phyloP scores from a whole-genome alignment of 1,140 invertebrate species.

The Elymnias hypermnestra region DNA sequence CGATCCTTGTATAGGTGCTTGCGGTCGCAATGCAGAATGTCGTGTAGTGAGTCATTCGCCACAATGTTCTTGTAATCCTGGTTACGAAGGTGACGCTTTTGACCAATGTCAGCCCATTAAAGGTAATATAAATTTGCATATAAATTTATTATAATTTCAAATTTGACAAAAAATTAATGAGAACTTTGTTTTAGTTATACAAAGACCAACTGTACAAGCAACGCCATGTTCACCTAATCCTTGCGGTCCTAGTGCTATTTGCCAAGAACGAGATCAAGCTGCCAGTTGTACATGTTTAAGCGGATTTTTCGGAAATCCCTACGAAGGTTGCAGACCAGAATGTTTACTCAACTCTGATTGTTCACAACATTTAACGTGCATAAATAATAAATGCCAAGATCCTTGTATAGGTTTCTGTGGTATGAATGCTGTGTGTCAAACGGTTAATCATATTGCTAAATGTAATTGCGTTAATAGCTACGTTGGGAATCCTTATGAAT shows the following conservation, averaged over 20 bases:
- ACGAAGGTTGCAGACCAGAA: conserved; percentile 84
- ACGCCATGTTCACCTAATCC: conserved; percentile 66
- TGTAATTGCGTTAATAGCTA: conserved; percentile 81
- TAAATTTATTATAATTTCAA: background rate
- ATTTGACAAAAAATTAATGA: background rate
- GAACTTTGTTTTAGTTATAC: too few relatives aligned
- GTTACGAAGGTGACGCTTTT: conserved; percentile 85
- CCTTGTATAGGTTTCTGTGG: conserved; percentile 87
- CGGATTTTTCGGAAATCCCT: conserved; percentile 85
- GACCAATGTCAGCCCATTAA: conserved; percentile 65
- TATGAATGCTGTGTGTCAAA: conserved; percentile 82
- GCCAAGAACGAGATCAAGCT: conserved; percentile 79
- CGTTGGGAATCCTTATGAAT: conserved; percentile 82
- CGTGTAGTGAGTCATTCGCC: conserved; percentile 85
- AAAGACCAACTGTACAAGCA: conserved; percentile 33
- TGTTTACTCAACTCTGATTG: conserved; percentile 86
- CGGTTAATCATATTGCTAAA: conserved; percentile 84
- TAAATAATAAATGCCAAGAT: conserved; percentile 85
- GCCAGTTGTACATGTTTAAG: conserved; percentile 83
- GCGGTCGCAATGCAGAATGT: conserved; percentile 84
- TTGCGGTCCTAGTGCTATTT: conserved; percentile 85
- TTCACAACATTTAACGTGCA: conserved; percentile 80
- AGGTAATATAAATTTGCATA: conserved; percentile 29
- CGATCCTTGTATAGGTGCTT: conserved; percentile 86
- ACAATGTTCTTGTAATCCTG: conserved; percentile 81